Base-by-base conservation (phyloP, 2,797 vertebrate species). In the Pipistrellus pipistrellus region DNA sequence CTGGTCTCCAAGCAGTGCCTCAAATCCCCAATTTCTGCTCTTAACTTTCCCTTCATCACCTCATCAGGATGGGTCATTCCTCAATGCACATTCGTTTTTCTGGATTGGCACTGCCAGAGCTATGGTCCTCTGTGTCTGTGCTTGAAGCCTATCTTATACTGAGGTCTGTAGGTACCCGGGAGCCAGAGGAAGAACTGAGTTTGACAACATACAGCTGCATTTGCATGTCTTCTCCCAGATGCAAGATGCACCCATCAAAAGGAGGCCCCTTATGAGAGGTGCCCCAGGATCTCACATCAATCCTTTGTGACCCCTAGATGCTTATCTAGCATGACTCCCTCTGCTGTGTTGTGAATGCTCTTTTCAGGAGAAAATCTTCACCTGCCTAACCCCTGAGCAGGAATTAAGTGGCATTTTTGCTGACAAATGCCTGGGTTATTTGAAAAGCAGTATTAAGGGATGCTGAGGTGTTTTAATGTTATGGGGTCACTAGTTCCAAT, bases 331-430 rank as follows among this genome's bases (percentile, higher is more conserved):
- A 23, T 55, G 21, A 13, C 21, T 35, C 51, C 32, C 20, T 35
- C 48, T 78, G 15, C 21, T 55, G 76, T 35, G 21, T 15, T 15
- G n/a, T 10, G 12, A 35, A 14, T 12, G 0, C 21, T 3, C 2
- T 12, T 4, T 7, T 35, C 13, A 25, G 51, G 2, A 0, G 7
- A 35, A 25, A 13, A 21, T 21, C 6, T 4, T 13, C 32, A 2
- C 32, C 76, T 15, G 7, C 23, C 20, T 55, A n/a, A 55, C 2
- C 32, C 3, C 7, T 10, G 75, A 55, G 32, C 2, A 21, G 20
- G 7, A 55, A 25, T 38, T 25, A 25, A 25, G 51, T 18, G 32
- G 4, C 6, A 13, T 12, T 35, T 78, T 32, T 15, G 21, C 13
- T 15, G 21, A 55, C 32, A 6, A 35, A 25, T 9, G 2, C 9